Base-by-base conservation (phyloP, 1,140 invertebrate genomes). In the Solen grandis region DNA sequence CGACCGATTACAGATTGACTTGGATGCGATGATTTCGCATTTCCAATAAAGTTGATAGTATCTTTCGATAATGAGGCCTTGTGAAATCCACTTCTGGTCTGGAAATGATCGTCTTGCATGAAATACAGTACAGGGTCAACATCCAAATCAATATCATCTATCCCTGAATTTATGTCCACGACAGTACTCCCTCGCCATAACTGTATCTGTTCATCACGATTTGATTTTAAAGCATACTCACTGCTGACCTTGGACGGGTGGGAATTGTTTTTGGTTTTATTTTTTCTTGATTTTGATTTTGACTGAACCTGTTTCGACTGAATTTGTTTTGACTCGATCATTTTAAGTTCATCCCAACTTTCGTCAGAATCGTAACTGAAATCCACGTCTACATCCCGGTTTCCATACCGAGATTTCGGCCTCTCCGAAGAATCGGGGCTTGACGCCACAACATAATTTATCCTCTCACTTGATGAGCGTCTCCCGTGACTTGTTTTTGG, bases 121-220 rank as follows among this genome's bases (percentile, higher is more conserved):
- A 73, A 73, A 27, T 57, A 73, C 35, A 73, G 19, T 4, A 73
- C 70, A 16, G 70, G 70, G 55, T 73, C 70, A 8, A 73, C 70
- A 57, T 73, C 33, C 1, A n/a, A 33, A 46, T 73, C 70, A 27
- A 73, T 73, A 22, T 73, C 70, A 10, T 73, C 70, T 38, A 73
- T 73, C 31, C 57, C 22, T n/a, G 55, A 41, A 29, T 73, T 73
- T 27, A 73, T 60, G 27, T 73, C 70, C 29, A 57, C 70, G 2
- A 60, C 33, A 4, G 31, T 54, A 22, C 19, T 46, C 19, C 41
- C 41, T 46, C 41, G 8, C 41, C 41, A 46, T 19, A 46, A 46
- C 41, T 60, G 36, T 5, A 73, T 59, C 31, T 46, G 55, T 5
- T 73, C 54, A 16, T 16, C n/a, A 13, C 25, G 31, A 22, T 59